Conservation (phyloP, 2,888 invertebrate genomes). For the Nipponacmea schrenckii region DNA sequence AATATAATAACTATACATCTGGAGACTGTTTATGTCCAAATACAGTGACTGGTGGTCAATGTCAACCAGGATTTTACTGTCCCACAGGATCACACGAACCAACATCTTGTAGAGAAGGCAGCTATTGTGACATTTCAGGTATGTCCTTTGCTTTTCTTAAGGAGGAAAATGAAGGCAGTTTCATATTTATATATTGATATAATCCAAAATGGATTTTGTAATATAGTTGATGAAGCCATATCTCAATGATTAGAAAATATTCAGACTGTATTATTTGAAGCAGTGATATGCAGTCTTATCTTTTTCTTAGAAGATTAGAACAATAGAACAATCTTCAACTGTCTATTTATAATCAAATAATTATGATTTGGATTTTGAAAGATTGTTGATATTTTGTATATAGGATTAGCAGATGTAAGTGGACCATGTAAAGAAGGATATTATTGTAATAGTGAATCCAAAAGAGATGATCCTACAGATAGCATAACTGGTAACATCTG, state of each 20-base stretch:
- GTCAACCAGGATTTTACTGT: conserved; percentile 58
- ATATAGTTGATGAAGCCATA: too few relatives aligned
- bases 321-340: too few relatives aligned
- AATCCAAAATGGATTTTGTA: too few relatives aligned
- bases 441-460: conserved; percentile 55
- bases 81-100: conserved; percentile 51
- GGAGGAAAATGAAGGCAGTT: not conserved
- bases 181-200: not conserved
- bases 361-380: too few relatives aligned
- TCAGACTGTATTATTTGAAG: too few relatives aligned
- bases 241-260: too few relatives aligned
- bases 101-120: conserved; percentile 54
- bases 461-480: conserved; percentile 58
- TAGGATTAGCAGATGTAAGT: conserved; percentile 52
- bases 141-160: not conserved
- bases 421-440: conserved; percentile 56
- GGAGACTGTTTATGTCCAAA: conserved; percentile 57
- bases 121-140: conserved; percentile 52
- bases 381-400: conserved; percentile 4
- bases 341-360: too few relatives aligned
- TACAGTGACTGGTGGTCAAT: conserved; percentile 58
- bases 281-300: too few relatives aligned
- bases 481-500: conserved; percentile 60
- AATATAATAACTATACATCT: conserved; percentile 54
- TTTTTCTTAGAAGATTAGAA: too few relatives aligned